A percentile compares a stretch with the other conserved stretches of the same genome.
Conservation (phyloP, 2,888 invertebrate genomes). For the Melieria omissa region DNA sequence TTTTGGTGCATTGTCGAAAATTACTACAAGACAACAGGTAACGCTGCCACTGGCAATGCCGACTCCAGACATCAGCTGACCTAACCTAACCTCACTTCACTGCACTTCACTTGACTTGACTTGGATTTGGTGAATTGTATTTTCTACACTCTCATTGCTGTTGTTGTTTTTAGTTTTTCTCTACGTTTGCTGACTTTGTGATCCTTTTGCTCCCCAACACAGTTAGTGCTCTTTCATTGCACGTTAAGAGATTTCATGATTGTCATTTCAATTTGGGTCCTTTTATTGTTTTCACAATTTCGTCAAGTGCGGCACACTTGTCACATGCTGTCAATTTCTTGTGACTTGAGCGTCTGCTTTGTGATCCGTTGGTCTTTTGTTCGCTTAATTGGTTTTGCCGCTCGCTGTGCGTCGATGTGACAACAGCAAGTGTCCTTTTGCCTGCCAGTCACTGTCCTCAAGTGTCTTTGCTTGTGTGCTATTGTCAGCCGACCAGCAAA, state of each 20-base stretch:
- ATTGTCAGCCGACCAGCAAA: conserved; percentile 15
- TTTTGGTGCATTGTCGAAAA: conserved; percentile 16
- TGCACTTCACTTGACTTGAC: neutral
- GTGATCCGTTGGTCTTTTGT: conserved; percentile 10
- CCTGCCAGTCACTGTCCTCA: neutral
- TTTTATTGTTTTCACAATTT: conserved; percentile 36
- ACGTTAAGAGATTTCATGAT: conserved; percentile 13
- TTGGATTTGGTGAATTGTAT: neutral
- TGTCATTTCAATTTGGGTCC: conserved; percentile 35
- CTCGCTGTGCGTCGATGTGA: conserved; percentile 23
- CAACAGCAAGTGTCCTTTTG: conserved; percentile 34
- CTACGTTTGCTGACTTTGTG: conserved; percentile 24
- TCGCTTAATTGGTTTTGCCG: conserved; percentile 26
- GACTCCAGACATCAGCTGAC: no score
- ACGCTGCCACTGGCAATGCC: neutral
- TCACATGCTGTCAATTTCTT: conserved; percentile 38
- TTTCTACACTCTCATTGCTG: neutral
- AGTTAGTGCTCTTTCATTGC: no score
- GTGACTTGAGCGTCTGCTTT: conserved; percentile 1
- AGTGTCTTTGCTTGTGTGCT: conserved; percentile 10
- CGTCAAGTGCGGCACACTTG: conserved; percentile 40
- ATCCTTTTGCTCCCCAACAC: conserved; percentile 10
- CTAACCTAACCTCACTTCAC: neutral
- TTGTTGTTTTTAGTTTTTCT: conserved; percentile 18
- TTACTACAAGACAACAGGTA: conserved; percentile 27